Conservation (phyloP, 1,140 invertebrate species). For the Heliconius melpomene region DNA sequence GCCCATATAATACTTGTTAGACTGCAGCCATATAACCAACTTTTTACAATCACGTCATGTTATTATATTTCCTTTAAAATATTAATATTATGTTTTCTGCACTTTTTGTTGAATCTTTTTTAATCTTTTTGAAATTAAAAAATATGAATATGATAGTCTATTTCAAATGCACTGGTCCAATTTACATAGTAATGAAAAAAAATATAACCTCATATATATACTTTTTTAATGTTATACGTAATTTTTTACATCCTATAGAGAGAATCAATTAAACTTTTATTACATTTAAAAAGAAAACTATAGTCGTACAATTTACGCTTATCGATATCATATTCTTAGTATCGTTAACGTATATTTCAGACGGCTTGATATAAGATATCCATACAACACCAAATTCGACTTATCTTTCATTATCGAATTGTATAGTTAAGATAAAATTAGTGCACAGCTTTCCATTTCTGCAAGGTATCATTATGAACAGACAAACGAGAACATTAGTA, state of each 20-base stretch:
- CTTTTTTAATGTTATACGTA: neutral
- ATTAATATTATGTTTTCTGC: neutral
- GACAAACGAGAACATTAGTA: neutral
- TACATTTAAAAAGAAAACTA: neutral
- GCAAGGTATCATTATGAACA: neutral
- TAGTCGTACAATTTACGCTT: neutral
- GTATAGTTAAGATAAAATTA: slow-evolving; percentile 3
- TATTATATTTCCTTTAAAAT: slow-evolving; percentile 12
- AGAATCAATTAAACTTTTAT: neutral
- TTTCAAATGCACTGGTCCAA: neutral
- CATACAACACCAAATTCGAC: neutral
- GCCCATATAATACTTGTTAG: slow-evolving; percentile 27
- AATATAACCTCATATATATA: neutral
- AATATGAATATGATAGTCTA: no score
- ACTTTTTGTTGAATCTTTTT: no score
- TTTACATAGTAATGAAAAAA: neutral
- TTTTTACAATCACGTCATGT: slow-evolving; percentile 16
- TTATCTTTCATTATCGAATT: slow-evolving; percentile 1
- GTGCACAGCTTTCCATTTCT: neutral
- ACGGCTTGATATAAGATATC: slow-evolving; percentile 1
- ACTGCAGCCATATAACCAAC: slow-evolving; percentile 26
- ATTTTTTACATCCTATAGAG: neutral
- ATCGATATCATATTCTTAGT: neutral
- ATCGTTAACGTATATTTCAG: slow-evolving; percentile 5
- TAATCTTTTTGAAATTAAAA: no score